A percentile compares a stretch with the other conserved stretches of the same genome.
Evolutionary conservation across 2,888 invertebrate species (phyloP).

Genomic region (Allolobophora icterica): DNA sequence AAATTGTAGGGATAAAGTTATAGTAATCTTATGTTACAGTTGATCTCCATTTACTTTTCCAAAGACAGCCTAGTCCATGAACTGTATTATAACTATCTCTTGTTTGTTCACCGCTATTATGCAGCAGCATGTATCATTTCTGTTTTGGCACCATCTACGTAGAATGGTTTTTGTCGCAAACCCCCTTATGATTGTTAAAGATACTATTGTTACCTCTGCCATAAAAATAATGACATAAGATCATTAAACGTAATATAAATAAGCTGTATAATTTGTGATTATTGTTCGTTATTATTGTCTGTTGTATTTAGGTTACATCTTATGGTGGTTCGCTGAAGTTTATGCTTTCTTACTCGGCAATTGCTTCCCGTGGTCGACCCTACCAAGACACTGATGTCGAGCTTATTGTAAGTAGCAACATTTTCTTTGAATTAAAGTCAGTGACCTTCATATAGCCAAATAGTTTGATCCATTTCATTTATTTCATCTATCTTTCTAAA

Average conservation of each 20-base stretch:
- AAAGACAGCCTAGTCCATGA: too few species aligned
- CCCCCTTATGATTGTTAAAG: not conserved
- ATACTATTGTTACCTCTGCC: not conserved
- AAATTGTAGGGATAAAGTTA: not conserved
- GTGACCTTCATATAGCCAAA: not conserved
- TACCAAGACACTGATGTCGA: conserved; percentile 81
- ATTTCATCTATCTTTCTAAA: not conserved
- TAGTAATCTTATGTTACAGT: too few species aligned
- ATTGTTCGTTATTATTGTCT: not conserved
- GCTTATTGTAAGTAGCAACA: conserved; percentile 69
- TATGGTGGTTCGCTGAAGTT: conserved; percentile 84
- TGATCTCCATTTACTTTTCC: too few species aligned
- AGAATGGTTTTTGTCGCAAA: not conserved
- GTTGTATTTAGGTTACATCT: conserved; percentile 74
- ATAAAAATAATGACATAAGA: not conserved
- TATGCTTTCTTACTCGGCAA: conserved; percentile 75
- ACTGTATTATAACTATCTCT: too few species aligned
- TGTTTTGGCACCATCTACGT: too few species aligned
- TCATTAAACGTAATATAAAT: not conserved
- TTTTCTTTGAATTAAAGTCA: not conserved
- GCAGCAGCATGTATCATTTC: too few species aligned
- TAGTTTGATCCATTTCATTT: not conserved
- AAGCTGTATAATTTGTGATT: not conserved
- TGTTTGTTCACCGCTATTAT: too few species aligned
- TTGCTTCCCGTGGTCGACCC: conserved; percentile 65